Percentiles rank a stretch among this genome's conserved stretches.
Evolutionary conservation across 2,113 vertebrate genomes (phyloP).

Genomic region (Motacilla tschutschensis): DNA sequence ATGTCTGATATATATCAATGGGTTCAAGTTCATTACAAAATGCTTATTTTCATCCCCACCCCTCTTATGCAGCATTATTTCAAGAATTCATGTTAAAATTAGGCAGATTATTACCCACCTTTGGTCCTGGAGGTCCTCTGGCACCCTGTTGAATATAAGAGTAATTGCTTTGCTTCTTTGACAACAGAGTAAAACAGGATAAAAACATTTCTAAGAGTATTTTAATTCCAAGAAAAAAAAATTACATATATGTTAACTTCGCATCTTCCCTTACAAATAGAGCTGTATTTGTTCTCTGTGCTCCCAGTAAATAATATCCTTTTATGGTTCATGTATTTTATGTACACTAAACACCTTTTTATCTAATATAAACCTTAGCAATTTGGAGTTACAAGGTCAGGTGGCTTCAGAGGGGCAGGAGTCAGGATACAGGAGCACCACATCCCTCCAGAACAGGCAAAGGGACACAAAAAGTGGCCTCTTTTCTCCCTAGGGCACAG

Average conservation of each 20-base stretch:
- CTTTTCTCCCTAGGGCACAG: neutral
- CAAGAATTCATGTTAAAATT: neutral
- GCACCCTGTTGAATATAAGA: constrained; percentile 72
- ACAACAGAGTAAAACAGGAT: neutral
- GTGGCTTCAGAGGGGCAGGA: neutral
- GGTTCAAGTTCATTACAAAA: neutral
- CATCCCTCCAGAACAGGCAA: neutral
- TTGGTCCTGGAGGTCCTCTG: constrained; percentile 80
- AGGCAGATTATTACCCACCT: constrained; percentile 67
- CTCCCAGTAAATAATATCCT: neutral
- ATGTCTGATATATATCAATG: fast-evolving
- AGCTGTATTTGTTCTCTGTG: neutral
- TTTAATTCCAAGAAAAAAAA: neutral
- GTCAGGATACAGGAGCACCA: neutral
- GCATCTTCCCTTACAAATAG: neutral
- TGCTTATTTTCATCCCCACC: neutral
- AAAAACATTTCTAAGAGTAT: neutral
- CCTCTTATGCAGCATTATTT: neutral
- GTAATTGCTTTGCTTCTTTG: neutral
- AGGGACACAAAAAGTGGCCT: neutral
- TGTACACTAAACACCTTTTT: neutral
- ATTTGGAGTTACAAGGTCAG: neutral
- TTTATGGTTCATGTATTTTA: neutral
- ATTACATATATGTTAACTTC: neutral
- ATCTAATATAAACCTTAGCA: neutral